Evolutionary conservation across 1,140 invertebrate genomes (phyloP), one percentile per base, ranked within the genome.

Genomic region (Pantala flavescens): DNA sequence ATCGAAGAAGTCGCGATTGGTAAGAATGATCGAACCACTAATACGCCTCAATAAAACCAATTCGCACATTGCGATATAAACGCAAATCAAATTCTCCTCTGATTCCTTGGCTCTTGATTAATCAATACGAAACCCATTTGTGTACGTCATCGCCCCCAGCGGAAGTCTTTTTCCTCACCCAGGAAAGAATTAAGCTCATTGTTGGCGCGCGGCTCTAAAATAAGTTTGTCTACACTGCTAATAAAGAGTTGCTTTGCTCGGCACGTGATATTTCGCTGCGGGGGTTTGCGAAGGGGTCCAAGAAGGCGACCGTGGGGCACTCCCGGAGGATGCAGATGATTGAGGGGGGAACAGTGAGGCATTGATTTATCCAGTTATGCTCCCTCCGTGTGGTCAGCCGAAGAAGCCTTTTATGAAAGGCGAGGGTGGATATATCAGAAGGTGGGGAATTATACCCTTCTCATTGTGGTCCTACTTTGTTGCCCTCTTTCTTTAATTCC

Each of bases 141-240:
- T 36, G 12, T 7, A 63, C 49, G 49, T 63, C 49, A 63, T 16
- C 49, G 49, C 49, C 14, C 5, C 49, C 49, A 63, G 3, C n/a
- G 49, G n/a, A 21, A 21, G 3, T 12, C 12, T 63, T 63, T 63
- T 19, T 19, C 16, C 49, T 3, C 49, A 21, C 12, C 49, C 49
- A 63, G 49, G 49, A 63, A 63, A 63, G 49, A 63, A 63, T 63
- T 63, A 63, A 63, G 49, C 49, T 21, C 49, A 19, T 63, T 63
- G 49, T 63, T 63, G n/a, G 12, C 49, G 49, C 1, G 5, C 49
- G 49, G 49, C 49, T 21, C 49, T 63, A 63, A 63, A 63, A 63
- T 63, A 63, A 63, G 49, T 63, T 63, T 63, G 49, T 63, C 49
- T 63, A 63, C 49, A 63, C 49, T 63, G 49, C 49, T 63, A 63